Evolutionary conservation across 2,888 invertebrate genomes (phyloP), one percentile per base, ranked within the genome.

Genomic region (Melanchra persicariae): DNA sequence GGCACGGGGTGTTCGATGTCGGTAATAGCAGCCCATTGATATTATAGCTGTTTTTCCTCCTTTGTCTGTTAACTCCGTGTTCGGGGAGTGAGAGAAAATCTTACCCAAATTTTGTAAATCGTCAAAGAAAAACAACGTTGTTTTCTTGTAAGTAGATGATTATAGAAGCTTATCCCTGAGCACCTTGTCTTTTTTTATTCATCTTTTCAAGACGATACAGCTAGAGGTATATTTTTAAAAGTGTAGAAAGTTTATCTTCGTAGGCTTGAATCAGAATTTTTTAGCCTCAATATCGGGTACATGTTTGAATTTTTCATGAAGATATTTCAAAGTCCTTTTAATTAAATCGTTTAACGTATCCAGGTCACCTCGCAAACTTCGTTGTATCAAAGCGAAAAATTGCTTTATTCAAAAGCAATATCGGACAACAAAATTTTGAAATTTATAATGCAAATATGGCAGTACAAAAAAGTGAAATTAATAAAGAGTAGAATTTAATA

Each of bases 401-500:
- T 77, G 19, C 43, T 82, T 58, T 59, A 68, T 65, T 65, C 45
- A 68, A 64, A 58, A 73, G 40, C 55, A 62, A 68, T 65, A 51
- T 30, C 34, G 51, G 65, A 30, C n/a, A 65, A 47, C 43, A 55
- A 51, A 37, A 37, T 51, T 58, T 62, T 43, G 6, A 55, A 73
- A 73, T 73, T 34, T 58, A 55, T 59, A 58, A 67, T 77, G 47
- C 55, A 64, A 76, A 81, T 77, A 24, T n/a, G 34, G 0, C 37
- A n/a, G 54, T 55, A 55, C 22, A 66, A 65, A 65, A 78, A 60
- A 4, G 5, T 30, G 17, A 75, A 55, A 80, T 77, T 80, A 75
- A 80, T 74, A 84, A 77, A 87, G 82, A 80, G 76, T 87, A 77
- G 69, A 85, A 85, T 85, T 84, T 74, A 87, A 88, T 87, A 85